phyloP scores from a whole-genome alignment of 2,888 invertebrate genomes.

The Troides oblongomaculatus region DNA sequence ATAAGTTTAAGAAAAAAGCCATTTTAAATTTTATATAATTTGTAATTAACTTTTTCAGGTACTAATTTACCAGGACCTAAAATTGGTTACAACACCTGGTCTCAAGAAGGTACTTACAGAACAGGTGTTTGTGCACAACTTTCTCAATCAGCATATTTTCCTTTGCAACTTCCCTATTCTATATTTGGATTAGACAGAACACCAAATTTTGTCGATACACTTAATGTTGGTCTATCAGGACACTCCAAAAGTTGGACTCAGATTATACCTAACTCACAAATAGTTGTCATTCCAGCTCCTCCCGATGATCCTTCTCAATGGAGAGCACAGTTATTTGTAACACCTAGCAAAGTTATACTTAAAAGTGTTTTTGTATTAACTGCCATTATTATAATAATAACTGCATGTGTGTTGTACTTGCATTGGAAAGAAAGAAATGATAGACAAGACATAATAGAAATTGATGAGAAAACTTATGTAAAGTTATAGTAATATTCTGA shows the following conservation, averaged over 20 bases:
- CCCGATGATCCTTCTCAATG: slow-evolving; percentile 87
- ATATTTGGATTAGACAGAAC: slow-evolving; percentile 98
- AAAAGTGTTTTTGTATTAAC: slow-evolving; percentile 93
- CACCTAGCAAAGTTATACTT: slow-evolving; percentile 95
- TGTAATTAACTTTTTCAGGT: slow-evolving; percentile 58
- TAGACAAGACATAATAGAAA: slow-evolving; percentile 71
- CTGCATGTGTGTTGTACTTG: slow-evolving; percentile 89
- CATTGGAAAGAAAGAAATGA: slow-evolving; percentile 91
- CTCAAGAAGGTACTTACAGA: slow-evolving; percentile 90
- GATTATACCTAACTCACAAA: slow-evolving; percentile 98
- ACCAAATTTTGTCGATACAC: slow-evolving; percentile 96
- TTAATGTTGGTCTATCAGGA: slow-evolving; percentile 89
- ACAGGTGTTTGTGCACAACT: slow-evolving; percentile 92
- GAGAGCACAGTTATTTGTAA: slow-evolving; percentile 95
- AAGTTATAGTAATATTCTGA: slow-evolving; percentile 49
- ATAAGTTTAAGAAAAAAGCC: too few species aligned
- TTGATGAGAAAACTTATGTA: slow-evolving; percentile 70
- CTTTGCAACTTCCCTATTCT: slow-evolving; percentile 96
- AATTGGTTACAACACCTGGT: slow-evolving; percentile 91
- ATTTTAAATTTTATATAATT: not conserved
- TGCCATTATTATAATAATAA: slow-evolving; percentile 91
- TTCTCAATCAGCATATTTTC: slow-evolving; percentile 94
- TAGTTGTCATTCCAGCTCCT: slow-evolving; percentile 95
- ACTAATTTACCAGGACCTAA: slow-evolving; percentile 96
- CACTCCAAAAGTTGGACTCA: slow-evolving; percentile 90